Conservation (phyloP, 2,113 vertebrate genomes). For the Oceanodroma tethys region DNA sequence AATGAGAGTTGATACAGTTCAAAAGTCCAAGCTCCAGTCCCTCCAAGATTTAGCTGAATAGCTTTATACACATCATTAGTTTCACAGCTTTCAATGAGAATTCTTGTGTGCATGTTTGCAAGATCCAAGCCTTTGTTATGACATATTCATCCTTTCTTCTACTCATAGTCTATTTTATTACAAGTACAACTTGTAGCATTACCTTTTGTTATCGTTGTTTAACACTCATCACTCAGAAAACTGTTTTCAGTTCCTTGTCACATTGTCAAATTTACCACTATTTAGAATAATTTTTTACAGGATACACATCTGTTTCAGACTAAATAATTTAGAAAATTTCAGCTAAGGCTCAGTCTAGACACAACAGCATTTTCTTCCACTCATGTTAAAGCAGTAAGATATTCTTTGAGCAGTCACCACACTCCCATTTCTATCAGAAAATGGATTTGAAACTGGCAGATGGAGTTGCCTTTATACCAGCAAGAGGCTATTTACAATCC, state of each 20-base stretch:
- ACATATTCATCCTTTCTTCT: background rate
- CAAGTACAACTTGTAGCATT: background rate
- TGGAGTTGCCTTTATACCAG: background rate
- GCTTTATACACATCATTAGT: background rate
- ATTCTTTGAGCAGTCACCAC: background rate
- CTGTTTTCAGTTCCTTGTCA: background rate
- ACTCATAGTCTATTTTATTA: background rate
- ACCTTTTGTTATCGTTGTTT: background rate
- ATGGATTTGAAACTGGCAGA: background rate
- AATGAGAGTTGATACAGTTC: background rate
- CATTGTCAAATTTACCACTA: background rate
- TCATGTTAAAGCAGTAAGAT: background rate
- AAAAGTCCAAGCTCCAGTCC: background rate
- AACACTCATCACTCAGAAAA: background rate
- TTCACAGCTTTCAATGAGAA: slow-evolving; percentile 8
- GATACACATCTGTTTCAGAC: slow-evolving; percentile 3
- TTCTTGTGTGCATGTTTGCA: background rate
- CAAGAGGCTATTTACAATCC: background rate
- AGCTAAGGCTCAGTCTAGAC: background rate
- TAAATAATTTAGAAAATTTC: background rate
- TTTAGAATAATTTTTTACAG: slow-evolving; percentile 5
- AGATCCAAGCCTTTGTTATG: background rate
- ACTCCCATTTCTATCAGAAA: background rate
- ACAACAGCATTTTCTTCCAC: background rate
- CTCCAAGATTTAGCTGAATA: slow-evolving; percentile 8